These are phyloP conservation scores for Macroramphosus scolopax DNA, from an alignment of 2,797 vertebrate species.

Conservation along the genomic window DNA sequence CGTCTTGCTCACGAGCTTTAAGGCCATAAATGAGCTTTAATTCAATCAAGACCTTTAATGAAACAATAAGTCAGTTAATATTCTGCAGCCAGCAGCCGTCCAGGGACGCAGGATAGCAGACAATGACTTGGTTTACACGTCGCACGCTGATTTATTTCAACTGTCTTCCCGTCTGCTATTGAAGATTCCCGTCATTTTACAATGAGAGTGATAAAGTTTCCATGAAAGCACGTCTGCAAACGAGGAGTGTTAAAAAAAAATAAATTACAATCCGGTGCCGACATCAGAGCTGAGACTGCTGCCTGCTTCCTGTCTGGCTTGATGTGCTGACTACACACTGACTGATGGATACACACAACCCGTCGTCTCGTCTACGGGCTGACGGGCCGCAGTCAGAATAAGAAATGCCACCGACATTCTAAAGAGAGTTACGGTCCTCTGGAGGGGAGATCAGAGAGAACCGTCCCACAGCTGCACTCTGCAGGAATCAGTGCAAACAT, in stretches of 20 bases:
- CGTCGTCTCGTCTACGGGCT: conserved; percentile 32
- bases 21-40: conserved; percentile 23
- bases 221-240: conserved; percentile 2
- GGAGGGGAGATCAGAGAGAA: conserved; percentile 35
- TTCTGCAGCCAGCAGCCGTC: conserved; percentile 7
- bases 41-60: conserved; percentile 29
- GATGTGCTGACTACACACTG: conserved; percentile 48
- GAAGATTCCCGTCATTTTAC: conserved; percentile 20
- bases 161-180: conserved; percentile 10
- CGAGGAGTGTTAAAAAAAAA: conserved; percentile 24
- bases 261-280: conserved; percentile 48
- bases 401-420: conserved; percentile 57
- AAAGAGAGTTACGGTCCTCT: conserved; percentile 54
- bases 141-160: too few relatives aligned
- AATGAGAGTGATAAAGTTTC: conserved; percentile 17
- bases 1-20: too few relatives aligned
- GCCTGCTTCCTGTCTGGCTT: conserved; percentile 38
- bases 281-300: conserved; percentile 39
- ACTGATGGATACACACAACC: conserved; percentile 59
- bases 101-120: conserved; percentile 2
- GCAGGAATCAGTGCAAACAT: conserved; percentile 37
- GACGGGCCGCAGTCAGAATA: conserved; percentile 48
- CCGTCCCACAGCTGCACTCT: conserved; percentile 29
- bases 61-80: conserved; percentile 35
- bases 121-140: conserved; percentile 9